Evolutionary conservation across 2,113 vertebrate genomes (phyloP), one percentile per base, ranked within the genome.

Genomic region (Alouatta palliata): DNA sequence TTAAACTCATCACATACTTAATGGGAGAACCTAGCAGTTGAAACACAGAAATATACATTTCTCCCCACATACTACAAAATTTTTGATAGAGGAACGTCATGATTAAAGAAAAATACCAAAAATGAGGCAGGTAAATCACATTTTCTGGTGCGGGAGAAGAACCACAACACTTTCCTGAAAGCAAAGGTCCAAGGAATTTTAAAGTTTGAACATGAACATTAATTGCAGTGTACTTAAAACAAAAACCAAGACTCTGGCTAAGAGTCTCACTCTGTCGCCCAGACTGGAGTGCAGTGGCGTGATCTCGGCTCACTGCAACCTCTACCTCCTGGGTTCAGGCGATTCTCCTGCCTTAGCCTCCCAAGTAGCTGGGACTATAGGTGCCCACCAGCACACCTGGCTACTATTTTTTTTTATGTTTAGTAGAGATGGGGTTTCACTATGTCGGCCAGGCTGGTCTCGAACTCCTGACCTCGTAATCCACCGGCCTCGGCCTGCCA

Each of bases 141-240:
- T 97, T 98, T 98, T 97, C 97, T 77, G 8, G 92, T 97, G 91
- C 95, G 87, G 94, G 85, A 7, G 54, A 98, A 64, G 27, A 32
- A 64, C 23, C 25, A n/a, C 17, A 52, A 80, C 5, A 45, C 68
- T 95, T 96, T 97, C 49, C 93, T 93, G 87, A 97, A 97, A 97
- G 97, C 95, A 98, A 87, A 97, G 91, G 90, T 96, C 91, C 96
- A 97, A 97, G 77, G 92, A 98, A 98, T 98, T 98, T 96, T 91
- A 92, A 98, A 98, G 87, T 83, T 19, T 98, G 92, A 97, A 97
- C 96, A 85, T 96, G 98, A 98, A 97, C 94, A 87, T 96, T 97
- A 97, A 98, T 95, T 97, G 96, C 95, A 96, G 97, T 16, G 2
- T 85, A 96, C 96, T 96, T 94, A 97, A 98, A 98, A 97, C 93